These are phyloP conservation scores for Marmota monax DNA, from an alignment of 2,113 vertebrate genomes.

Conservation along the genomic window DNA sequence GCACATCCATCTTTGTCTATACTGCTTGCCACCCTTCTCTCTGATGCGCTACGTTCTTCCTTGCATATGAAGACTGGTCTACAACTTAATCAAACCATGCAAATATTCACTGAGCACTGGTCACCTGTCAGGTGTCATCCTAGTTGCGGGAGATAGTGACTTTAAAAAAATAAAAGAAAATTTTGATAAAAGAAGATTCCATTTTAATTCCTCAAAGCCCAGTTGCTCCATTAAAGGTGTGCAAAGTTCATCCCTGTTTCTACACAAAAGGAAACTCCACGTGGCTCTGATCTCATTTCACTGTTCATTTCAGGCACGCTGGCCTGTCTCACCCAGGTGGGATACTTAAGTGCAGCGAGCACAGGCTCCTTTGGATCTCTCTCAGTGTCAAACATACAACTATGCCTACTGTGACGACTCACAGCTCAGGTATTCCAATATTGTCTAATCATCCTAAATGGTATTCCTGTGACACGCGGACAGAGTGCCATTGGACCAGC, in stretches of 20 bases:
- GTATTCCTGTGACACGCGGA: neutral
- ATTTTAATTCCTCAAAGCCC: neutral
- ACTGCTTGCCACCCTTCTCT: neutral
- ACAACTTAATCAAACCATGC: neutral
- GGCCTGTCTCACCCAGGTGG: neutral
- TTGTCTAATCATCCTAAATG: neutral
- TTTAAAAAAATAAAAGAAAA: neutral
- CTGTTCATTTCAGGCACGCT: neutral
- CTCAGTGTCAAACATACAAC: neutral
- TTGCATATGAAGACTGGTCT: neutral
- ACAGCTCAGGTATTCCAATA: neutral
- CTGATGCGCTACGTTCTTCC: neutral
- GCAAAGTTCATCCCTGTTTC: neutral
- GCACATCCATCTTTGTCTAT: neutral
- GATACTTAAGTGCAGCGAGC: neutral
- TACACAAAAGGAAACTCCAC: neutral
- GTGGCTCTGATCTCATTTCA: neutral
- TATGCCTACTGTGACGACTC: fast-evolving
- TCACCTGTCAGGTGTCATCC: neutral
- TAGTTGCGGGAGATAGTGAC: neutral
- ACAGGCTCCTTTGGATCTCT: neutral
- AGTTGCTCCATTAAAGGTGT: neutral
- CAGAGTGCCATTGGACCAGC: neutral
- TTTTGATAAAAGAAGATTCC: neutral
- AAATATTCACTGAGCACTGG: neutral